These are phyloP conservation scores for Trypoxylon attenuatum DNA, from an alignment of 2,888 invertebrate species.

Conservation along the genomic window DNA sequence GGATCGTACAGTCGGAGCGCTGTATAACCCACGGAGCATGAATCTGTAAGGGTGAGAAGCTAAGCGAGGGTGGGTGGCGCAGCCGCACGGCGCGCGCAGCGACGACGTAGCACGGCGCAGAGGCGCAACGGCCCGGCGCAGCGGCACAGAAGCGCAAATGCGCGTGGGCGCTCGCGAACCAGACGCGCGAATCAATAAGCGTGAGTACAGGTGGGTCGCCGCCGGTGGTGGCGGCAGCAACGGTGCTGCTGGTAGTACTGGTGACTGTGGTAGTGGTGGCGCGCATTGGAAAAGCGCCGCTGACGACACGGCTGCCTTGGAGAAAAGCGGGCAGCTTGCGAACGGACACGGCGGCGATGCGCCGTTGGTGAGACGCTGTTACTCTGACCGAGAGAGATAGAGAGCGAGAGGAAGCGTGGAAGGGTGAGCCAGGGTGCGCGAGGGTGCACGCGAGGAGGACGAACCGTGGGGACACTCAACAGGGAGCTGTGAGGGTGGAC, in stretches of 20 bases:
- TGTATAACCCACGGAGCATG: not conserved
- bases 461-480: no score
- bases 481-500: no score
- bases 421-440: not conserved
- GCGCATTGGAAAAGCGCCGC: constrained; percentile 36
- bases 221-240: constrained; percentile 47
- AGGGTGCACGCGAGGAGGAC: not conserved
- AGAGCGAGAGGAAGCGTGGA: not conserved
- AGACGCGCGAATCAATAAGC: constrained; percentile 63
- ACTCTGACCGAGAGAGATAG: not conserved
- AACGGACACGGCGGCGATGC: constrained; percentile 2
- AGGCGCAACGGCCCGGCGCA: no score
- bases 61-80: no score
- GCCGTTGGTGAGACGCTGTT: no score
- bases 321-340: not conserved
- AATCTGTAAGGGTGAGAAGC: not conserved
- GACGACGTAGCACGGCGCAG: no score
- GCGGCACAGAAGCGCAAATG: constrained; percentile 32
- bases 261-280: constrained; percentile 15
- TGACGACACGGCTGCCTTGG: constrained; percentile 14
- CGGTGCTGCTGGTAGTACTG: constrained; percentile 42
- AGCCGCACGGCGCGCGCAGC: no score
- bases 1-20: no score
- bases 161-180: constrained; percentile 37
- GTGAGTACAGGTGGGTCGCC: constrained; percentile 61